Evolutionary conservation across 2,888 invertebrate species (phyloP), one percentile per base, ranked within the genome.

Genomic region (Steinernema carpocapsae): DNA sequence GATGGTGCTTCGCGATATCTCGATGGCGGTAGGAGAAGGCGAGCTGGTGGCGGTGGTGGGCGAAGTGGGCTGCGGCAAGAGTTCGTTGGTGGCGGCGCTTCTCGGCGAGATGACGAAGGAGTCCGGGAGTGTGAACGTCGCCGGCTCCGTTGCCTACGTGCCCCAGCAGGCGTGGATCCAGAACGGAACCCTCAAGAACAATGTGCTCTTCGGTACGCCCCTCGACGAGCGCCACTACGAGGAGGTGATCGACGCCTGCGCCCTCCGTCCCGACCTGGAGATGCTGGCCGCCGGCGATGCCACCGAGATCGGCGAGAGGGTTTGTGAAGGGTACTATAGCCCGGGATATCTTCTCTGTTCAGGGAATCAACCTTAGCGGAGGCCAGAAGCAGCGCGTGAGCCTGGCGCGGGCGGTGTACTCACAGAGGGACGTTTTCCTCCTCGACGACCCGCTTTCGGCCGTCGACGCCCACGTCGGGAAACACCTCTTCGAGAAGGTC

Each of bases 401-500:
- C 74, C 90, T 96, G 78, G 95, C 96, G 0, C 91, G 96, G 81
- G 94, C 95, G 0, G 94, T 95, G 0, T 96, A 95, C 88, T 92
- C 91, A 84, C 92, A 94, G 88, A 91, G 93, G 0, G 95, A 95
- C 86, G 91, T 95, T 78, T 96, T 94, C 89, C 92, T 95, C 86
- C 90, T 99, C 84, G 97, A 99, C 88, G 97, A 99, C 91, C 97
- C 97, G 1, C 87, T 92, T 71, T 94, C 94, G 87, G 97, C 97
- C 4, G 97, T 97, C 0, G 97, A 97, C 89, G 92, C 94, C 37
- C 97, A 97, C 88, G 97, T 97, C 72, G 97, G 97, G 17, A 95
- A 95, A 89, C 96, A 97, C 88, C 94, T 97, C 85, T 99, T 97
- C 88, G 94, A 97, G 81, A 92, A 94, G 88, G 94, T 94, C 37